Percentiles rank a stretch among this genome's conserved stretches.
These are phyloP conservation scores for Eonycteris spelaea DNA, from an alignment of 2,113 vertebrate species.

Conservation along the genomic window DNA sequence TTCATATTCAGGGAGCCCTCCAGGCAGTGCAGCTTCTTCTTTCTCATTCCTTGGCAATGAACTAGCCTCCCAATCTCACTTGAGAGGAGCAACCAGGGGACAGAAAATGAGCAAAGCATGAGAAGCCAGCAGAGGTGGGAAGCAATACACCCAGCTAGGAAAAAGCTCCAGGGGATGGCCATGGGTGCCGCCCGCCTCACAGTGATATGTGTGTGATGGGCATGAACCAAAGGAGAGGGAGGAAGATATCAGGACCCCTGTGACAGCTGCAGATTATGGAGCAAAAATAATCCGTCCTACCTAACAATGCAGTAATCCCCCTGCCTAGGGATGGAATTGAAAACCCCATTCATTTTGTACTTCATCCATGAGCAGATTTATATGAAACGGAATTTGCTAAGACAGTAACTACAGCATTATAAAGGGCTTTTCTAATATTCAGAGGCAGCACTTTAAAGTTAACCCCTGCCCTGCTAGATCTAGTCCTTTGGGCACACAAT, in stretches of 20 bases:
- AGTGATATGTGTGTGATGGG: background rate
- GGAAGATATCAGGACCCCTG: no score
- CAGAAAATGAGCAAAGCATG: background rate
- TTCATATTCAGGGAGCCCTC: background rate
- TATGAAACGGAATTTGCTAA: background rate
- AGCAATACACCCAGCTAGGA: background rate
- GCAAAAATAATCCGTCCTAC: background rate
- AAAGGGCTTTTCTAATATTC: background rate
- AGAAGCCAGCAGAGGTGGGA: no score
- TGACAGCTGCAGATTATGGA: background rate
- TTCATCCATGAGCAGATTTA: background rate
- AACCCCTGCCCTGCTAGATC: background rate
- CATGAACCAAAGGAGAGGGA: background rate
- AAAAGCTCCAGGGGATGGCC: background rate
- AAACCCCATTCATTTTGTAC: no score
- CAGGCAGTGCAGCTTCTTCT: no score
- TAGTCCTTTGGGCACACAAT: background rate
- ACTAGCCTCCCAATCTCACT: background rate
- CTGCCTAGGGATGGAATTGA: no score
- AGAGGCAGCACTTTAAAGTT: background rate
- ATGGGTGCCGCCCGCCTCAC: background rate
- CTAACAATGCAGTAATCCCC: rapidly evolving
- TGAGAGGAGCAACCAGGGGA: background rate
- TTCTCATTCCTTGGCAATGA: background rate
- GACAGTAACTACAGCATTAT: background rate